These are phyloP conservation scores for Serripes groenlandicus DNA, from an alignment of 2,888 invertebrate species.

Conservation along the genomic window DNA sequence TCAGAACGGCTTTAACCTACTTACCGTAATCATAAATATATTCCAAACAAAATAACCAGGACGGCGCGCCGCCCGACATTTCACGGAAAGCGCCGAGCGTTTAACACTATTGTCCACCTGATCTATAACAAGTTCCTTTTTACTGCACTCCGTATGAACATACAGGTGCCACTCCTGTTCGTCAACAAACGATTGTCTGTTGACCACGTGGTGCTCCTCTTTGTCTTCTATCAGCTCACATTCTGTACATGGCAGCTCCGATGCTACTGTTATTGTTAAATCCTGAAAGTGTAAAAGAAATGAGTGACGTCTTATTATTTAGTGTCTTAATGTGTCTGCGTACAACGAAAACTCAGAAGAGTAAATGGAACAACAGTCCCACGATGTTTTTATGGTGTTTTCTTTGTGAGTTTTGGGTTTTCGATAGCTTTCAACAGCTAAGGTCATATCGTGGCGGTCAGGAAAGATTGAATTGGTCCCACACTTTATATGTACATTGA, in stretches of 20 bases:
- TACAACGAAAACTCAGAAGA: too few species aligned
- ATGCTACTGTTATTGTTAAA: conserved; percentile 83
- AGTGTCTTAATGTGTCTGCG: too few species aligned
- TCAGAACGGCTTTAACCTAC: conserved; percentile 36
- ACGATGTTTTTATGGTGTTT: too few species aligned
- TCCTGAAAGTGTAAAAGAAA: conserved; percentile 81
- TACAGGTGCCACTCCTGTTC: conserved; percentile 85
- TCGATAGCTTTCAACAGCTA: too few species aligned
- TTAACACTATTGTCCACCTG: conserved; percentile 83
- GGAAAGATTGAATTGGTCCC: too few species aligned
- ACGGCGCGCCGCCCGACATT: conserved; percentile 84
- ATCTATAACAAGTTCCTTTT: conserved; percentile 83
- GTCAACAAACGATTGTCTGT: conserved; percentile 84
- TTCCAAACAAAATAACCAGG: conserved; percentile 86
- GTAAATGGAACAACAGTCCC: too few species aligned
- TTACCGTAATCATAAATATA: conserved; percentile 86
- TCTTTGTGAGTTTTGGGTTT: too few species aligned
- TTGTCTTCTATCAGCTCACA: conserved; percentile 82
- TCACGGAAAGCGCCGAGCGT: conserved; percentile 84
- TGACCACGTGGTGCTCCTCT: conserved; percentile 82
- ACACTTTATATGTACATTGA: too few species aligned
- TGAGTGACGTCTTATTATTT: too few species aligned
- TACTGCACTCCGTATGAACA: conserved; percentile 83
- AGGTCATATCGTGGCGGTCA: too few species aligned
- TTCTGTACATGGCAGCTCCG: conserved; percentile 80